Conservation (phyloP, 1,140 invertebrate genomes). For the Holotrichia oblita region DNA sequence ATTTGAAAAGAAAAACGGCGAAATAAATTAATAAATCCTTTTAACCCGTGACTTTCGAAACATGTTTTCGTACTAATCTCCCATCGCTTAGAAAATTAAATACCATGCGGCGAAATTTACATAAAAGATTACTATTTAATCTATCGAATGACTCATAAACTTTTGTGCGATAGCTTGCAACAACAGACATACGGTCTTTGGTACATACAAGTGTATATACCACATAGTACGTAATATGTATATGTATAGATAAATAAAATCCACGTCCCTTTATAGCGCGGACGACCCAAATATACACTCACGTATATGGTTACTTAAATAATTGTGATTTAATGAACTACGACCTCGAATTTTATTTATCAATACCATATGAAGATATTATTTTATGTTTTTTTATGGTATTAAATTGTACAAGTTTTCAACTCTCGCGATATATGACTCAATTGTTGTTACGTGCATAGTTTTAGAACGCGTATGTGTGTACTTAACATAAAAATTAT, state of each 20-base stretch:
- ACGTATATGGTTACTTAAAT: slow-evolving; percentile 39
- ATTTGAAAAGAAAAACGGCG: not conserved
- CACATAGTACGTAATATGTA: too few species aligned
- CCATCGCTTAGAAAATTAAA: slow-evolving; percentile 35
- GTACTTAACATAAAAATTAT: not conserved
- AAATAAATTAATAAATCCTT: slow-evolving; percentile 31
- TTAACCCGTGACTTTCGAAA: slow-evolving; percentile 27
- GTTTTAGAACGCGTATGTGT: not conserved
- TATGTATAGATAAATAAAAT: slow-evolving; percentile 18
- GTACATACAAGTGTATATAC: not conserved
- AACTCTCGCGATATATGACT: not conserved
- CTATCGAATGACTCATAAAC: slow-evolving; percentile 30
- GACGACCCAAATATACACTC: slow-evolving; percentile 34
- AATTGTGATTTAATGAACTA: slow-evolving; percentile 36
- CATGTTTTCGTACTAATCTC: slow-evolving; percentile 10
- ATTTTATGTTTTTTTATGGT: slow-evolving; percentile 23
- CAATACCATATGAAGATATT: slow-evolving; percentile 29
- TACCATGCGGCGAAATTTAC: slow-evolving; percentile 30
- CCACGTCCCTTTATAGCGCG: slow-evolving; percentile 24
- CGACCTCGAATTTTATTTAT: slow-evolving; percentile 40
- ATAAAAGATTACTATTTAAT: slow-evolving; percentile 35
- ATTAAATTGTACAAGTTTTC: slow-evolving; percentile 4
- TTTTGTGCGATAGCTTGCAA: slow-evolving; percentile 5
- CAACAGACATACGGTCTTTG: not conserved
- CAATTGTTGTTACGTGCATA: slow-evolving; percentile 3